Conservation (phyloP, 2,113 vertebrate species). For the Balaeniceps rex region DNA sequence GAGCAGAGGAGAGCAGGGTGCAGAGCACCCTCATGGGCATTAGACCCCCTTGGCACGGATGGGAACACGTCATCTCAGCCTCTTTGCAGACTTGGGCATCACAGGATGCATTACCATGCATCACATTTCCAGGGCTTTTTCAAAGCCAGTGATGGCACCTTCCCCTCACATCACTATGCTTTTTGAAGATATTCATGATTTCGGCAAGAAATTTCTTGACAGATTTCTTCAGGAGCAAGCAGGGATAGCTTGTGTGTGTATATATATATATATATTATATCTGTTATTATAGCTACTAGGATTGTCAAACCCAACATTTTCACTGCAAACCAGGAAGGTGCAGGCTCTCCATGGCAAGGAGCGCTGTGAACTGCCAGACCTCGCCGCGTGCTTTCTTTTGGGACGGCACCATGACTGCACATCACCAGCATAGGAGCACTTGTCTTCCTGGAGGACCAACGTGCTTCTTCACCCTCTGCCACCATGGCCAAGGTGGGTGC, state of each 20-base stretch:
- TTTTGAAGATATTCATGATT: background rate
- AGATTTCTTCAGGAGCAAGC: background rate
- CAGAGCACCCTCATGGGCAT: background rate
- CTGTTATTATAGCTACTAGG: background rate
- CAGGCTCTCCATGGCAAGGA: background rate
- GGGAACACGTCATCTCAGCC: rapidly evolving
- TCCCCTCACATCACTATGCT: background rate
- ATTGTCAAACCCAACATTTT: background rate
- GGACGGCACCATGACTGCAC: too few species aligned
- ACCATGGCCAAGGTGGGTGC: rapidly evolving
- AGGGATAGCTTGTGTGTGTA: background rate
- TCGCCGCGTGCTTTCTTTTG: rapidly evolving
- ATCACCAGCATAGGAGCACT: rapidly evolving
- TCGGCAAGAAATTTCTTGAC: background rate
- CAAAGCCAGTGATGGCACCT: background rate
- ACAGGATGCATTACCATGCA: rapidly evolving
- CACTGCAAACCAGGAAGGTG: background rate
- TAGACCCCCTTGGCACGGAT: background rate
- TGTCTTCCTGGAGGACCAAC: background rate
- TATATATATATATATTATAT: background rate
- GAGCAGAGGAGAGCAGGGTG: background rate
- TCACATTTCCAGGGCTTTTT: background rate
- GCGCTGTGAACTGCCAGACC: background rate
- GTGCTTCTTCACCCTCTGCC: rapidly evolving
- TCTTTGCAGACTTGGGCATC: background rate